Base-by-base conservation (phyloP, 2,113 vertebrate species). In the Corythornis madagascariensis region DNA sequence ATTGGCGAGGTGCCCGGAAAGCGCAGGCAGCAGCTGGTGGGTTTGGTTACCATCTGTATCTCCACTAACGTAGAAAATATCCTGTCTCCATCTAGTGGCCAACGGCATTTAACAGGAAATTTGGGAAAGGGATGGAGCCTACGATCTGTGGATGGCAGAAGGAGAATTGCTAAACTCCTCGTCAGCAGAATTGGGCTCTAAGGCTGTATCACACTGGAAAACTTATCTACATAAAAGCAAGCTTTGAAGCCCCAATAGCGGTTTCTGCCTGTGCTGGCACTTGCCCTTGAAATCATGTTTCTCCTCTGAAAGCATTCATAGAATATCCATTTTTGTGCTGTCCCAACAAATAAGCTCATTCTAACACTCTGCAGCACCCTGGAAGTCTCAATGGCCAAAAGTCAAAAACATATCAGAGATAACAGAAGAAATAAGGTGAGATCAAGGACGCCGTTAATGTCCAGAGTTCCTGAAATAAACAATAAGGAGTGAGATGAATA, bases 51-150 rank as follows among this genome's bases (percentile, higher is more conserved):
- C 96, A 95, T 95, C 96, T 97, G 95, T 89, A 95, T 10, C 95
- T 60, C 65, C 76, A 83, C 77, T n/a, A 33, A 63, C 26, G 83
- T 87, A 83, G 20, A 78, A 95, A 92, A 96, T 95, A 90, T 69
- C 81, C 45, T 96, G 95, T 95, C 96, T 96, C 97, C 97, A 96
- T 94, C 96, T 97, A 97, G 94, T 67, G 95, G 96, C 69, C 88
- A 93, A 75, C 43, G 57, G 48, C 67, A 55, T 86, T 82, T n/a
- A 5, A 71, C 69, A 83, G 95, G 89, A 93, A 89, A 92, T 63
- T 22, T 40, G 45, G 60, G 83, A 85, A 75, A 7, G 33, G 53
- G 74, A 47, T 80, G 83, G 29, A 88, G 48, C 11, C 19, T 17
- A 33, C 60, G 60, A 67, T 43, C 2, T 50, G 1, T 4, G 26